phyloP scores from a whole-genome alignment of 2,888 invertebrate species.

The Bellardia pandia region DNA sequence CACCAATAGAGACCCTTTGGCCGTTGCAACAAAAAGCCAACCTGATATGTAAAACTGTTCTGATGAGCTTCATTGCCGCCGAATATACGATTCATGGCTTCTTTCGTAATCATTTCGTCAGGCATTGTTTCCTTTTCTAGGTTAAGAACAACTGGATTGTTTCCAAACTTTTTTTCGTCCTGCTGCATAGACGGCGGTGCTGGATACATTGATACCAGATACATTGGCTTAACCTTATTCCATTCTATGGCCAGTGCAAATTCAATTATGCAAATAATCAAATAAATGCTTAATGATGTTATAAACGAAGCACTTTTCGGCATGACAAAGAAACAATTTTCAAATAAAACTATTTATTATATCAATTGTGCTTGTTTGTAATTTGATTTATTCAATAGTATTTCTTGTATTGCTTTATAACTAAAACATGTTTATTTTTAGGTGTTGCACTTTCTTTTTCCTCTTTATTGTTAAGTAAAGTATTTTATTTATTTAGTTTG shows the following conservation, averaged over 20 bases:
- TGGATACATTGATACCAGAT: slow-evolving; percentile 82
- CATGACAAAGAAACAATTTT: slow-evolving; percentile 60
- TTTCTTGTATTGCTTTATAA: slow-evolving; percentile 34
- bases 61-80: slow-evolving; percentile 81
- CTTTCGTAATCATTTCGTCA: slow-evolving; percentile 78
- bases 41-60: slow-evolving; percentile 82
- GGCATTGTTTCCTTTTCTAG: slow-evolving; percentile 80
- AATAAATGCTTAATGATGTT: slow-evolving; percentile 54
- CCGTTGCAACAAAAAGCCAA: slow-evolving; percentile 81
- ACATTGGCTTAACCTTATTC: slow-evolving; percentile 83
- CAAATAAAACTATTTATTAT: slow-evolving; percentile 36
- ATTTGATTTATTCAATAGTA: slow-evolving; percentile 43
- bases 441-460: slow-evolving; percentile 74
- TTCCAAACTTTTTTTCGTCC: slow-evolving; percentile 67
- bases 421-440: slow-evolving; percentile 51
- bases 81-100: slow-evolving; percentile 83
- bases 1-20: slow-evolving; percentile 82
- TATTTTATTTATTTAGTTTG: slow-evolving; percentile 30
- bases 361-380: slow-evolving; percentile 23
- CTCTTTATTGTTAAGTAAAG: slow-evolving; percentile 56
- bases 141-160: slow-evolving; percentile 79
- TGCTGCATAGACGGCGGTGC: slow-evolving; percentile 72
- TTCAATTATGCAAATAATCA: slow-evolving; percentile 51
- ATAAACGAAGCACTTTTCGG: slow-evolving; percentile 61
- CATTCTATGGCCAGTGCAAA: slow-evolving; percentile 78